Conservation (phyloP, 2,797 vertebrate genomes). For the Lemur catta region DNA sequence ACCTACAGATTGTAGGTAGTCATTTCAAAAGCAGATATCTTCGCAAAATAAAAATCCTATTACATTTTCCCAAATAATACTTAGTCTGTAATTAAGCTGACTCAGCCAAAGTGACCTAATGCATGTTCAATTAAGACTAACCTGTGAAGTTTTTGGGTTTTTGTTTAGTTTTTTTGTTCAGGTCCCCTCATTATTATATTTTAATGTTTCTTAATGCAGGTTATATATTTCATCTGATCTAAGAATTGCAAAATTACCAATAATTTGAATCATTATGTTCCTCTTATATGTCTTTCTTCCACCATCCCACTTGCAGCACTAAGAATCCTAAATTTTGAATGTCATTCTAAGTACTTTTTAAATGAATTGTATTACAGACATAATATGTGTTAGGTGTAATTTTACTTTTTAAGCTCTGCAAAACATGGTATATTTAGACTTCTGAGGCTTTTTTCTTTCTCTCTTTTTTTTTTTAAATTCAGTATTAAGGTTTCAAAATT, state of each 20-base stretch:
- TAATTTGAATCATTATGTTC: background rate
- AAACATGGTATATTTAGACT: background rate
- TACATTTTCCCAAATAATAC: background rate
- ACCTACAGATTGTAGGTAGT: background rate
- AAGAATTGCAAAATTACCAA: background rate
- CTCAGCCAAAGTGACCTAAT: background rate
- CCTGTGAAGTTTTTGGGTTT: background rate
- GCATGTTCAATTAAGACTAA: background rate
- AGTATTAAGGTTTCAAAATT: background rate
- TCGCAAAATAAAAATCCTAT: background rate
- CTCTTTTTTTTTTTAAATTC: background rate
- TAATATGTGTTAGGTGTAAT: background rate
- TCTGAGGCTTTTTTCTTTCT: background rate
- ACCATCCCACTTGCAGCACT: background rate
- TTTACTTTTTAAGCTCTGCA: slow-evolving; percentile 2
- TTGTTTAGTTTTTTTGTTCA: background rate
- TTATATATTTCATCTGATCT: background rate
- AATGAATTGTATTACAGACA: background rate
- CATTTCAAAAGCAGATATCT: background rate
- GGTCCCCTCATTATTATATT: background rate
- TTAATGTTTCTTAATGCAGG: background rate
- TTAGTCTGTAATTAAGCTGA: background rate
- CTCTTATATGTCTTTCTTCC: background rate
- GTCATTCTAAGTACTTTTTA: background rate
- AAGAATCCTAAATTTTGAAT: background rate